Conservation (phyloP, 2,797 vertebrate genomes). For the Triplophysa bombifrons region DNA sequence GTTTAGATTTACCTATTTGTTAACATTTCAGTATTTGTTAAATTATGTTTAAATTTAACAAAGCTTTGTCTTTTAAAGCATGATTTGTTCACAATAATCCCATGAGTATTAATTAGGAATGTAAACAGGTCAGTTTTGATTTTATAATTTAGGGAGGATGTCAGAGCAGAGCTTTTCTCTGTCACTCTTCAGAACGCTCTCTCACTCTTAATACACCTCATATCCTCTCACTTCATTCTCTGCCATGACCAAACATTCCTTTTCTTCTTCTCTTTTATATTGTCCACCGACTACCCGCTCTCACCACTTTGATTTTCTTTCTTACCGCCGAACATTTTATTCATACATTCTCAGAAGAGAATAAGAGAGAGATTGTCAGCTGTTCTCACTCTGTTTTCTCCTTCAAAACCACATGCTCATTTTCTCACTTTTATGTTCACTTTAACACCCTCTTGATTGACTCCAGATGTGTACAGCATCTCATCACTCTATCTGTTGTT, state of each 20-base stretch:
- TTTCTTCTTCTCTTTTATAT: not conserved
- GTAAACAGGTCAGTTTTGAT: not conserved
- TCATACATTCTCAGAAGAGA: not conserved
- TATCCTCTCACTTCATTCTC: not conserved
- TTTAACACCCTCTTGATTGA: constrained; percentile 24
- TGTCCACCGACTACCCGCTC: not conserved
- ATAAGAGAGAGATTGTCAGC: not conserved
- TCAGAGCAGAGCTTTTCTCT: not conserved
- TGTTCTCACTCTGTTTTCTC: not conserved
- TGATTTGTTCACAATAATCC: no score
- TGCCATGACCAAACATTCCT: not conserved
- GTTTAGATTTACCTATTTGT: no score
- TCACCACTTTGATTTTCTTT: constrained; percentile 5
- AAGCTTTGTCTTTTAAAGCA: no score
- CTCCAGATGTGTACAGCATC: constrained; percentile 15
- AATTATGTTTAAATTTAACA: no score
- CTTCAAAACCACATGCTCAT: not conserved
- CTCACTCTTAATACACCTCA: not conserved
- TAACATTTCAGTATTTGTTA: no score
- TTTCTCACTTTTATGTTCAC: constrained; percentile 21
- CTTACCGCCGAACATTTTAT: constrained; percentile 1
- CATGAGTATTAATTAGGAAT: not conserved
- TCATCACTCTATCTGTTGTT: constrained; percentile 6
- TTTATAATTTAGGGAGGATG: not conserved
- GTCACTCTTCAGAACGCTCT: not conserved